Evolutionary conservation across 2,888 invertebrate genomes (phyloP), one percentile per base, ranked within the genome.

Genomic region (Drosophila trichaetosa): DNA sequence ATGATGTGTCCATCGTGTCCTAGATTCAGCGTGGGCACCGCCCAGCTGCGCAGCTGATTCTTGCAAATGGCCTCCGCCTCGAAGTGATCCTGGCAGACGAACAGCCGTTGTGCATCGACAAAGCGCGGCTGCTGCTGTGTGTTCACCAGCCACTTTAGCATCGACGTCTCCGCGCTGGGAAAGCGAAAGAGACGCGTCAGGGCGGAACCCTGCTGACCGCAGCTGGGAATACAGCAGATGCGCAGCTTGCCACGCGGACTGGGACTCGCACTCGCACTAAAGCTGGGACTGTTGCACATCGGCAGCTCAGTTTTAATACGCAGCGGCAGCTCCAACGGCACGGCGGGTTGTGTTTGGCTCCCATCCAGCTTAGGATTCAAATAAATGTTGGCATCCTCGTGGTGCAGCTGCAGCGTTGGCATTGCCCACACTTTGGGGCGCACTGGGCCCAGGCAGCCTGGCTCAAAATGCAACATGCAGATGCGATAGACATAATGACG

Each of bases 391-490:
- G 56, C 4, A 24, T 74, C 77, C 0, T 66, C 38, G 29, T 90
- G 89, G 6, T 79, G 73, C 1, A 89, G 52, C 3, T 71, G 58
- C 10, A 88, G 53, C 0, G 89, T 90, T 1, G 89, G 91, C 49
- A 90, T 56, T 2, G 84, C 83, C 80, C 84, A 76, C 0, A 48
- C 18, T 24, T 76, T 80, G 0, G 73, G 79, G 18, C 71, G 68
- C 61, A 69, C 70, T 5, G 48, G 42, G 1, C 77, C 80, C 34
- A 89, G 10, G 49, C 73, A 73, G 27, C 51, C 34, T 1, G 68
- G 24, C 62, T 89, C 91, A 36, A 91, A 91, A 65, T 91, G 91
- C 10, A 82, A 70, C 16, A 81, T 70, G 51, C 92, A 91, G 16
- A 92, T 79, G 31, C 87, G 83, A 71, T 90, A 91, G 5, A 76